Conservation (phyloP, 2,888 invertebrate genomes). For the Hipparchia sbordonii region DNA sequence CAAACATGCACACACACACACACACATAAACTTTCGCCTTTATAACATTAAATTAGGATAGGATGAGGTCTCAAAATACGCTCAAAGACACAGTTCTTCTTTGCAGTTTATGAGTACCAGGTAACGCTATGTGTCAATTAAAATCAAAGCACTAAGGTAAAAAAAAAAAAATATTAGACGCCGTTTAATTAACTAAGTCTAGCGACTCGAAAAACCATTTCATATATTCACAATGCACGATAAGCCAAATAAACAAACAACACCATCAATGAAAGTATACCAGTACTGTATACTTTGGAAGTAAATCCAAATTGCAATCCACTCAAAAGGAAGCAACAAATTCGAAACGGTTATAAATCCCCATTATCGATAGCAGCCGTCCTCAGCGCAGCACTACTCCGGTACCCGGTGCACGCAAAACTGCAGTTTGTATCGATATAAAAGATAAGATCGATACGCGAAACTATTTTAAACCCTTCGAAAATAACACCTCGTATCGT, state of each 20-base stretch:
- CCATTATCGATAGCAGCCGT: constrained; percentile 36
- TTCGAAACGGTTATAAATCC: constrained; percentile 22
- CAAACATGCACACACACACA: no score
- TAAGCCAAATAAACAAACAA: neutral
- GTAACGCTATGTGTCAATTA: no score
- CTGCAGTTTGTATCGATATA: constrained; percentile 65
- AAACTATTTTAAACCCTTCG: constrained; percentile 68
- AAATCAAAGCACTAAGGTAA: no score
- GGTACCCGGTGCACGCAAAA: constrained; percentile 59
- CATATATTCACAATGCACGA: neutral
- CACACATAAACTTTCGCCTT: no score
- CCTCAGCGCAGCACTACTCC: constrained; percentile 42
- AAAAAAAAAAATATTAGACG: no score
- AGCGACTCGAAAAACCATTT: neutral
- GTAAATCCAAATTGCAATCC: constrained; percentile 18
- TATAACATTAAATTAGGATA: no score
- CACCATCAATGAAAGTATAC: neutral
- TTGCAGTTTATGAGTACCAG: no score
- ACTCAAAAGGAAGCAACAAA: constrained; percentile 20
- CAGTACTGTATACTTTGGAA: neutral
- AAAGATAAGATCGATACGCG: constrained; percentile 54
- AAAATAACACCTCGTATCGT: constrained; percentile 55
- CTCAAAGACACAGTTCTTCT: no score
- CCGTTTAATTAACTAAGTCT: neutral
- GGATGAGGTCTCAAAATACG: no score